phyloP scores from a whole-genome alignment of 1,140 invertebrate genomes.

The Schlechtendalia chinensis region DNA sequence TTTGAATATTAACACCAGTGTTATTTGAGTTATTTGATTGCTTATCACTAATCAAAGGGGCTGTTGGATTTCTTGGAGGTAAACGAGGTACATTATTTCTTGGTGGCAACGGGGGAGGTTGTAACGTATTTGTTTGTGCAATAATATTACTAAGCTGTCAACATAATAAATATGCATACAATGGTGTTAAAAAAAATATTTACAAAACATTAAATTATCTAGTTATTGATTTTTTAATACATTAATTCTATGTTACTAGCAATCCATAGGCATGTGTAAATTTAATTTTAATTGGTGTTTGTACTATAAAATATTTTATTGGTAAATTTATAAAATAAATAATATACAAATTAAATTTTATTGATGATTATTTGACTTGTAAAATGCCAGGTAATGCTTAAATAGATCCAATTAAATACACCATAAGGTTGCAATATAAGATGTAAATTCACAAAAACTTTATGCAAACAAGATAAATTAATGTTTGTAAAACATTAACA shows the following conservation, averaged over 20 bases:
- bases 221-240: too few relatives aligned
- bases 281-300: too few relatives aligned
- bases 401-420: too few relatives aligned
- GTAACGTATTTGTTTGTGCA: constrained; percentile 54
- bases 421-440: too few relatives aligned
- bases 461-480: background rate
- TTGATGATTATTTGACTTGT: too few relatives aligned
- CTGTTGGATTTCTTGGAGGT: constrained; percentile 41
- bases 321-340: too few relatives aligned
- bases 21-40: constrained; percentile 40
- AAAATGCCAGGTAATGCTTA: too few relatives aligned
- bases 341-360: too few relatives aligned
- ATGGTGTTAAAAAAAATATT: constrained; percentile 32
- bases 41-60: constrained; percentile 30
- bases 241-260: too few relatives aligned
- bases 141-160: constrained; percentile 47
- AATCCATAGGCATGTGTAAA: too few relatives aligned
- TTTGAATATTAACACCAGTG: constrained; percentile 38
- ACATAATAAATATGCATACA: constrained; percentile 45
- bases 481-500: background rate
- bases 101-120: constrained; percentile 53
- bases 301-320: too few relatives aligned
- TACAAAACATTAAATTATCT: background rate
- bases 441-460: background rate
- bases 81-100: constrained; percentile 37